These are phyloP conservation scores for Potamarius usumacintae DNA, from an alignment of 2,113 vertebrate species.

Conservation along the genomic window DNA sequence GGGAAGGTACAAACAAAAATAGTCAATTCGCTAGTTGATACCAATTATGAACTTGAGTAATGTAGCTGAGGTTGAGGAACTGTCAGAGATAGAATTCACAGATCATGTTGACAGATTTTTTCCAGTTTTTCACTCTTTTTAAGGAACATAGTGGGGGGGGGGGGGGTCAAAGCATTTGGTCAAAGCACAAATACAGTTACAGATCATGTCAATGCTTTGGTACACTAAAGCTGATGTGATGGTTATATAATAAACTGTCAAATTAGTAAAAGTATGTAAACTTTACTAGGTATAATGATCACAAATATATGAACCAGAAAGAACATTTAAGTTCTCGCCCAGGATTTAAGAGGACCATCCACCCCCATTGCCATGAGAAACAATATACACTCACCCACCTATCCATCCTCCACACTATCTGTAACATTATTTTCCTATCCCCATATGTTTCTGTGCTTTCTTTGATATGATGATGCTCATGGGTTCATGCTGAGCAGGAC, in stretches of 20 bases:
- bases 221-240: neutral
- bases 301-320: neutral
- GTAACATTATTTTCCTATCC: neutral
- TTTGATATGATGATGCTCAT: neutral
- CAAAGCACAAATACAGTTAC: neutral
- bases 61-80: too few species aligned
- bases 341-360: conserved; percentile 32
- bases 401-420: conserved; percentile 18
- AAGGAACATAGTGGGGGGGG: neutral
- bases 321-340: conserved; percentile 11
- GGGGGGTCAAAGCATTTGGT: too few species aligned
- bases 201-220: neutral
- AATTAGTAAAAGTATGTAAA: too few species aligned
- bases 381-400: conserved; percentile 33
- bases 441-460: neutral
- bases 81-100: too few species aligned
- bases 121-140: neutral
- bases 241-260: neutral
- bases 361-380: conserved; percentile 26
- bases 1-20: neutral
- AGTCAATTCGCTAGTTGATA: neutral
- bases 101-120: neutral
- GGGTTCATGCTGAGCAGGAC: conserved; percentile 12
- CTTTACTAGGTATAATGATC: neutral
- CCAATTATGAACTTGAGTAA: too few species aligned